Evolutionary conservation across 1,140 invertebrate species (phyloP).

Genomic region (Phthorimaea operculella): DNA sequence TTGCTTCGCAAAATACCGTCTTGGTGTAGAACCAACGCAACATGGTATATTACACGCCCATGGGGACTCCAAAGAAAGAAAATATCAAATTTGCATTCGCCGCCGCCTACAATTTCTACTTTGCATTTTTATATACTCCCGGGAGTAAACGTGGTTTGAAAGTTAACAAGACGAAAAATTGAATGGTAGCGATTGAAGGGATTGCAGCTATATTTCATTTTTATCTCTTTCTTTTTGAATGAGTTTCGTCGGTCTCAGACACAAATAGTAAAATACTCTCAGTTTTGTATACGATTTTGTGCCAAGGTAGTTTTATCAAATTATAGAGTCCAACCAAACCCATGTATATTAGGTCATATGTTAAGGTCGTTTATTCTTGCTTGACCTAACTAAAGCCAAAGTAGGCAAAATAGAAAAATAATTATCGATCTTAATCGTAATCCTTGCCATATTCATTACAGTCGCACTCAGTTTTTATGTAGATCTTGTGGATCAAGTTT

Average conservation of each 20-base stretch:
- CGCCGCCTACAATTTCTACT: slow-evolving; percentile 22
- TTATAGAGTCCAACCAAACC: too few relatives aligned
- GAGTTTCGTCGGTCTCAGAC: not conserved
- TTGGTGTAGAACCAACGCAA: not conserved
- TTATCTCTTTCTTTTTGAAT: not conserved
- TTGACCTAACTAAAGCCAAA: too few relatives aligned
- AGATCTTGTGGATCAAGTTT: too few relatives aligned
- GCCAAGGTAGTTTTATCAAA: too few relatives aligned
- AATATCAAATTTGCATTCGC: slow-evolving; percentile 27
- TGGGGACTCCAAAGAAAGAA: not conserved
- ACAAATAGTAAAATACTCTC: too few relatives aligned
- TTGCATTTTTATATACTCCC: slow-evolving; percentile 30
- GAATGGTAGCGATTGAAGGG: slow-evolving; percentile 12
- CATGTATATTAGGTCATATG: too few relatives aligned
- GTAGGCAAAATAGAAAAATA: too few relatives aligned
- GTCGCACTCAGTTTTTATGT: too few relatives aligned
- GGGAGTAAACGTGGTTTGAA: slow-evolving; percentile 29
- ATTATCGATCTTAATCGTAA: too few relatives aligned
- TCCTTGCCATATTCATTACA: too few relatives aligned
- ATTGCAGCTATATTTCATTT: not conserved
- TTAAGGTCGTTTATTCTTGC: too few relatives aligned
- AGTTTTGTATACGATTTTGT: too few relatives aligned
- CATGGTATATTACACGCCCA: not conserved
- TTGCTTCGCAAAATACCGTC: not conserved
- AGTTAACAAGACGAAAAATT: slow-evolving; percentile 27